Conservation (phyloP, 2,797 vertebrate species). For the Pterois miles region DNA sequence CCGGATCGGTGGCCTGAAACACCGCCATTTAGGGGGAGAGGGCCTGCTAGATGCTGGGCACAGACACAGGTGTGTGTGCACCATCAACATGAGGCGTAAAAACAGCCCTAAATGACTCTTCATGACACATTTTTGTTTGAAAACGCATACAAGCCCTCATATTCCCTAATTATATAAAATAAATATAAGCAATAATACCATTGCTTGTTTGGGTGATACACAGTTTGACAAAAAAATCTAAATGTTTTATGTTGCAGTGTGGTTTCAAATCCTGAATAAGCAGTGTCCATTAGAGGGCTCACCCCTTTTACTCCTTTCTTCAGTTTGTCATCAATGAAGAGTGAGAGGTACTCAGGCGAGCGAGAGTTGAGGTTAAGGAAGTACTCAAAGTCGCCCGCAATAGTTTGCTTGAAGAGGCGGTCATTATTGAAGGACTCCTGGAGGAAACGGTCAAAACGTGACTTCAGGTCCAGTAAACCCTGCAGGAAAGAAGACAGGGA, state of each 20-base stretch:
- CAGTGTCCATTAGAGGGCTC: constrained; percentile 69
- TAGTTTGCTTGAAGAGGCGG: constrained; percentile 98
- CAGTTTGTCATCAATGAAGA: constrained; percentile 99
- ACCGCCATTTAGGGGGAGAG: too few relatives aligned
- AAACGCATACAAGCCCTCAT: too few relatives aligned
- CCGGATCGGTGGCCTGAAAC: too few relatives aligned
- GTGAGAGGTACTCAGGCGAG: constrained; percentile 98
- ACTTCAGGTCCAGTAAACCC: constrained; percentile 98
- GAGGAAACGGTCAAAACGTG: constrained; percentile 97
- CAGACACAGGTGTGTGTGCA: too few relatives aligned
- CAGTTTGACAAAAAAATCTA: background rate
- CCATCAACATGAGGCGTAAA: too few relatives aligned
- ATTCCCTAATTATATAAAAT: background rate
- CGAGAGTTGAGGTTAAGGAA: constrained; percentile 99
- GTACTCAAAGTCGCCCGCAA: constrained; percentile 98
- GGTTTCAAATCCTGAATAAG: background rate
- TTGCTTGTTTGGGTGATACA: background rate
- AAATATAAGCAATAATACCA: background rate
- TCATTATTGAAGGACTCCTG: constrained; percentile 98
- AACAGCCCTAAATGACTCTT: too few relatives aligned
- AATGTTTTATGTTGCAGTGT: background rate
- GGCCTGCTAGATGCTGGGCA: too few relatives aligned
- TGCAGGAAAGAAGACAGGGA: constrained; percentile 55
- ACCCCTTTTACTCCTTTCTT: constrained; percentile 99
- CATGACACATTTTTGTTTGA: too few relatives aligned